A percentile compares a stretch with the other conserved stretches of the same genome.
Evolutionary conservation across 2,113 vertebrate genomes (phyloP).

Genomic region (Sander vitreus): DNA sequence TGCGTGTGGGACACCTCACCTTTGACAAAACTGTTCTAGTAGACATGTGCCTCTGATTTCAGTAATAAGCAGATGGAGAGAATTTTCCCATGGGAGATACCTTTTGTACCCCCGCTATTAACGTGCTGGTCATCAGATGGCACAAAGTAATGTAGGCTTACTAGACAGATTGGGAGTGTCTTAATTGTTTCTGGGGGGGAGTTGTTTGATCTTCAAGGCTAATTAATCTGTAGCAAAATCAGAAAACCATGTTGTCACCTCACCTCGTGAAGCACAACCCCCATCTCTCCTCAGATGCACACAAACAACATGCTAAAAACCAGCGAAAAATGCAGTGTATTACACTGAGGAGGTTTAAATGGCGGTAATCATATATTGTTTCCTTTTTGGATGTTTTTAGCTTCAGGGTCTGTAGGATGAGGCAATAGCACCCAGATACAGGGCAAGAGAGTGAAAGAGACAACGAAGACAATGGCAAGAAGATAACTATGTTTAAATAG

Average conservation of each 20-base stretch:
- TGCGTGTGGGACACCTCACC: constrained; percentile 7
- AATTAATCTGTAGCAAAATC: constrained; percentile 67
- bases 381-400: constrained; percentile 37
- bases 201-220: constrained; percentile 71
- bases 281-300: constrained; percentile 1
- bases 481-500: constrained; percentile 1
- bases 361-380: constrained; percentile 15
- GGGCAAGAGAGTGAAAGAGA: constrained; percentile 52
- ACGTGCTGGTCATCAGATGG: constrained; percentile 31
- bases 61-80: constrained; percentile 46
- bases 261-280: constrained; percentile 15
- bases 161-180: constrained; percentile 44
- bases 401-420: constrained; percentile 53
- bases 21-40: constrained; percentile 16
- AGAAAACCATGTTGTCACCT: constrained; percentile 54
- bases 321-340: neutral
- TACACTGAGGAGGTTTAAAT: constrained; percentile 5
- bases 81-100: constrained; percentile 24
- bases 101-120: constrained; percentile 28
- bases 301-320: constrained; percentile 20
- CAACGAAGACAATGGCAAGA: neutral
- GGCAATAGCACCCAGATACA: constrained; percentile 55
- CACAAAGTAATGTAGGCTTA: constrained; percentile 23
- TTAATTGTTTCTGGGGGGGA: constrained; percentile 65
- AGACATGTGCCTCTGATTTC: constrained; percentile 29